phyloP scores from a whole-genome alignment of 1,140 invertebrate species.

The Pissodes strobi region DNA sequence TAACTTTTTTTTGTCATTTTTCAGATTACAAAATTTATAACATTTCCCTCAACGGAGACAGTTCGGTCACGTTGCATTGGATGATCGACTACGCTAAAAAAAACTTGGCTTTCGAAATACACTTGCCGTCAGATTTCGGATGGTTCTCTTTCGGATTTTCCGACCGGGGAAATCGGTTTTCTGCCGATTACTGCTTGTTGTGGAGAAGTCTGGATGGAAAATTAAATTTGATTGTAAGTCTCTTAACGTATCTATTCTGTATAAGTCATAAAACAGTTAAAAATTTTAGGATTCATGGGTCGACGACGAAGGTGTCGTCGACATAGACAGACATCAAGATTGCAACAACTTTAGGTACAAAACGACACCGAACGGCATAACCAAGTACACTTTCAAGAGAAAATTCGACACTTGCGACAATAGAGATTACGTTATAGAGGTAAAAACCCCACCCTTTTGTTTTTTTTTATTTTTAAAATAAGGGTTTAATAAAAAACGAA shows the following conservation, averaged over 20 bases:
- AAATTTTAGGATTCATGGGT: constrained; percentile 73
- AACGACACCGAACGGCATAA: constrained; percentile 60
- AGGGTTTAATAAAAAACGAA: no score
- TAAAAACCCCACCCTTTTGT: constrained; percentile 50
- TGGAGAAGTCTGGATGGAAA: neutral
- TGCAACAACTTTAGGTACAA: constrained; percentile 72
- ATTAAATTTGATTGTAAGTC: constrained; percentile 17
- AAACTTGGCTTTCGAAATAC: constrained; percentile 59
- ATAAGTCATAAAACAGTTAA: no score
- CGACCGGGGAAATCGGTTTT: constrained; percentile 75
- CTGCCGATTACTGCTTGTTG: constrained; percentile 70
- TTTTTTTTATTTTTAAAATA: no score
- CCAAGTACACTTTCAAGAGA: constrained; percentile 76
- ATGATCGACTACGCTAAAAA: constrained; percentile 56
- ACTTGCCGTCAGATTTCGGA: constrained; percentile 55
- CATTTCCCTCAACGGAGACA: constrained; percentile 47
- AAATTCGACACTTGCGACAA: constrained; percentile 92
- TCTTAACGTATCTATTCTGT: no score
- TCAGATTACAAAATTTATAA: constrained; percentile 45
- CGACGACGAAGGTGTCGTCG: constrained; percentile 68
- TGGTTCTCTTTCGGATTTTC: constrained; percentile 94
- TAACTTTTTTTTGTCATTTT: no score
- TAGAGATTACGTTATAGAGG: constrained; percentile 86
- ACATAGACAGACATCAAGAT: constrained; percentile 77
- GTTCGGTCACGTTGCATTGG: constrained; percentile 48